phyloP scores from a whole-genome alignment of 2,888 invertebrate species.

The Pterostichus madidus region DNA sequence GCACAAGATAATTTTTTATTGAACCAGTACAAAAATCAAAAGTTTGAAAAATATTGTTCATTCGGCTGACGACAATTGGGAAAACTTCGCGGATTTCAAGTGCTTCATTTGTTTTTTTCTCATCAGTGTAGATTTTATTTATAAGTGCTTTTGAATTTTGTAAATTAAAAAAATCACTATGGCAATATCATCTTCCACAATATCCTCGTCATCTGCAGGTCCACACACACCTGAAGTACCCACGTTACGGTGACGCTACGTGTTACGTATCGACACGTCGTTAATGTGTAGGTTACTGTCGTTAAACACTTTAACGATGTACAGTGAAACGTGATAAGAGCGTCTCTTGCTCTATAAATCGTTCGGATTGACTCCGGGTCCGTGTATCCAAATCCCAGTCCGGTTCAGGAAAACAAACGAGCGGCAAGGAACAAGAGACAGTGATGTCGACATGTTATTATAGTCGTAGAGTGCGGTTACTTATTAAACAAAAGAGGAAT shows the following conservation, averaged over 20 bases:
- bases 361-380: conserved; percentile 20
- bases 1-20: no score
- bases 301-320: conserved; percentile 65
- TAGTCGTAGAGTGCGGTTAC: neutral
- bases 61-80: no score
- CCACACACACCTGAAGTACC: neutral
- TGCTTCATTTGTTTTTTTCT: no score
- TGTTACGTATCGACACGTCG: conserved; percentile 49
- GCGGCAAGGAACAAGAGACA: neutral
- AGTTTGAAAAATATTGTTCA: no score
- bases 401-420: neutral
- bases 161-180: no score
- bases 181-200: no score
- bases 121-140: no score
- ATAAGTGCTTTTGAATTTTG: no score
- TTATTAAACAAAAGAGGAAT: no score
- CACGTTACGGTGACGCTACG: conserved; percentile 3
- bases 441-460: conserved; percentile 2
- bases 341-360: conserved; percentile 59
- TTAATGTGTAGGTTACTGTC: conserved; percentile 64
- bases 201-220: no score
- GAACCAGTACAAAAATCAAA: no score
- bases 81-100: no score
- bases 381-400: neutral
- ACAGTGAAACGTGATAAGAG: conserved; percentile 57